Base-by-base conservation (phyloP, 30 jellyfish, hydroid and myxozoan genomes). In the Pseudorhiza aurosa region DNA sequence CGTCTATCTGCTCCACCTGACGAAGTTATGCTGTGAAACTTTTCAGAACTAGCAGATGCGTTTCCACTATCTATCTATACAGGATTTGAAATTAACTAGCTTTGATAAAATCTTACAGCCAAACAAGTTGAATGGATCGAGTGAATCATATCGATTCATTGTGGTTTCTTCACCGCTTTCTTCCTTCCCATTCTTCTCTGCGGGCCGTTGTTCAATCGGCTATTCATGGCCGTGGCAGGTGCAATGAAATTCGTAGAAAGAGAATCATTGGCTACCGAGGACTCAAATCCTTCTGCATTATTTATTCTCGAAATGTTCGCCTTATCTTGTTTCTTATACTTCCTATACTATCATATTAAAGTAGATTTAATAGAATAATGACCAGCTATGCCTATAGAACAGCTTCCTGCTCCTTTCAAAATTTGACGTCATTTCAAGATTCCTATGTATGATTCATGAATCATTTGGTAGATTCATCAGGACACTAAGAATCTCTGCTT, bases 141-240 rank as follows among this genome's bases (percentile, higher is more conserved):
- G 50, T 60, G 53, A 60, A 60, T 26, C 15, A 25, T 4, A 53
- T 47, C 40, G 67, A 74, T 74, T 74, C 87, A 74, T 74, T 74
- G 87, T 74, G 76, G 87, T 55, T 58, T 74, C 67, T 25, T 71
- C 36, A 65, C 42, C 65, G 36, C 33, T 11, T 32, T 25, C 75
- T 36, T 51, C 65, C 67, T 12, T 28, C 49, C 25, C 79, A 27
- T 46, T 71, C 19, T 71, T 28, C 68, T 37, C 14, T 45, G 87
- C 87, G 77, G 87, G 31, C 68, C 58, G 29, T 31, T 70, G 8
- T 29, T 51, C 77, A 74, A 74, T 74, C 57, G 76, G 17, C 60
- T 24, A 74, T 53, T 74, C 76, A 74, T 24, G 65, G 39, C 30
- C 31, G 30, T 22, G 68, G 87, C 87, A 74, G 87, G 87, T 74